Evolutionary conservation across 92 coral and sea anemone species (phyloP), one percentile per base, ranked within the genome.

Genomic region (Phymanthus crucifer): DNA sequence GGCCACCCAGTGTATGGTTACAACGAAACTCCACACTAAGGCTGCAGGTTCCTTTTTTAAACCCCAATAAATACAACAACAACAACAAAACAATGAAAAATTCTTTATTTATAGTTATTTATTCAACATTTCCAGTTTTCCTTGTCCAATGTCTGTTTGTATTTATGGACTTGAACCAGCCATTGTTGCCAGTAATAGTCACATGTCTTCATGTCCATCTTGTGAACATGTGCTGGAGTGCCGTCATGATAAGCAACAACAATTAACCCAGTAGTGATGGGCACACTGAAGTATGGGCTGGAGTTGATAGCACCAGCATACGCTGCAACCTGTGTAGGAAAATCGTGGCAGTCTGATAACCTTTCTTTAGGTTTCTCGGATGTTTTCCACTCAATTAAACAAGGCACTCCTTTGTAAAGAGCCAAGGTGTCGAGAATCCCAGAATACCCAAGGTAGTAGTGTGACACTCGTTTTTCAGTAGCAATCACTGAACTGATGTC

Each of bases 321-420:
- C 2, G 99, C 99, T 3, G 89, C 97, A 75, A 90, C 92, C 79
- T 96, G 99, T 13, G 91, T 31, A 17, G 99, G 99, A 72, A 87
- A 90, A 54, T 96, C 98, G 64, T 88, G 91, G 61, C 99, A 96
- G 57, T 90, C 94, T 1, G 70, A 76, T 4, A 96, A 70, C 21
- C 89, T 52, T 14, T 90, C 77, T 66, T 90, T 93, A 45, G 86
- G 88, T 24, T 79, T 89, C 45, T 76, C 83, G 9, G 99, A 96
- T 23, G 99, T 96, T 72, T 96, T 96, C 99, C 99, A 96, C 54
- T 96, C 99, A 72, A 96, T 89, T 16, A 96, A 82, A 79, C 98
- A 93, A 12, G 98, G 96, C 2, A 81, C 82, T 12, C 98, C 99
- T 56, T 74, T 88, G 80, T 89, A 96, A 3, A 89, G 80, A 4